Base-by-base conservation (phyloP, 1,140 invertebrate species). In the Cotesia typhae region DNA sequence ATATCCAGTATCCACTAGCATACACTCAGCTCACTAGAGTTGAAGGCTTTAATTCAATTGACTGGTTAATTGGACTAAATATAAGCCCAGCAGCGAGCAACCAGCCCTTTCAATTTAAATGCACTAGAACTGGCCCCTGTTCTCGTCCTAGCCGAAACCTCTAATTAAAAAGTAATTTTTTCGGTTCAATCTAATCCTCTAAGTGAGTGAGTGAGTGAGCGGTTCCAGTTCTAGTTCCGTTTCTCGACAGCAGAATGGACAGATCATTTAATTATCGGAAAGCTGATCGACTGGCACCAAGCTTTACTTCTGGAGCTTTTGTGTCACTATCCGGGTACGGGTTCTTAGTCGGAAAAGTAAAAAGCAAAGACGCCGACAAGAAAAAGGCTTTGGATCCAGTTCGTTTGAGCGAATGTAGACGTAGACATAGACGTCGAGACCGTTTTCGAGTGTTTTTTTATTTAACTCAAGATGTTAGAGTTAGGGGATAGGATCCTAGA, bases 211-310 rank as follows among this genome's bases (percentile, higher is more conserved):
- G 2, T 17, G 17, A 17, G 17, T 17, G 14, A 14, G 14, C 59
- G 38, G 70, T 57, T 28, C 66, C n/a, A 47, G 41, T 53, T n/a
- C 2, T 28, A 28, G 1, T 28, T 28, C 28, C 28, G 28, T 28
- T 28, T 3, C 28, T 28, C 28, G 20, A 17, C 14, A 28, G 47
- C 72, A 75, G 70, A 70, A 74, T 67, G 55, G 72, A 63, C 71
- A 70, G 72, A 76, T 78, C 72, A 79, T 76, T 79, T 77, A 66
- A 77, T 80, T 75, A 78, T 75, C 70, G 76, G 75, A 79, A 79
- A 81, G 72, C 74, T 77, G 78, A 79, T 77, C 76, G 72, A 70
- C 65, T 65, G 65, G 52, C 70, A 77, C 71, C 47, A 70, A 60
- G 61, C 28, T 28, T 28, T 28, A 28, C 28, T 28, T 28, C 28